Evolutionary conservation across 2,113 vertebrate species (phyloP).

Genomic region (Drymodes brunneopygia): DNA sequence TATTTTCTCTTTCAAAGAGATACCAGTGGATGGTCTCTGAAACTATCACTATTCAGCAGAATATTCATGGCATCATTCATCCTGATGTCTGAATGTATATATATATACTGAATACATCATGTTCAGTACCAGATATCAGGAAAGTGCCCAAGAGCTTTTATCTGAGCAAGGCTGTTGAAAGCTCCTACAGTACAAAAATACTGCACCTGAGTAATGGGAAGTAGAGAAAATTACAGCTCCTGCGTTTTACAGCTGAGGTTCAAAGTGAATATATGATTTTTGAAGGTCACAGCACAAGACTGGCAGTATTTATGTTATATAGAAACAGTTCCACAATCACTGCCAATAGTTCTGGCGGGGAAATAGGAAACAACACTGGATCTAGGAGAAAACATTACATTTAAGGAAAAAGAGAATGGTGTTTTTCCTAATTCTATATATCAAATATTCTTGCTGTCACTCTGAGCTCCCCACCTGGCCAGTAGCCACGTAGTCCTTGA

Average conservation of each 20-base stretch:
- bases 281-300: not conserved
- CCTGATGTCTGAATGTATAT: not conserved
- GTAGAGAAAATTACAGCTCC: not conserved
- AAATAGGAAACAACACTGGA: not conserved
- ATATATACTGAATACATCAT: not conserved
- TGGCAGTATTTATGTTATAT: not conserved
- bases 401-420: not conserved
- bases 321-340: not conserved
- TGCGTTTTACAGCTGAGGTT: not conserved
- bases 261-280: not conserved
- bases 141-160: not conserved
- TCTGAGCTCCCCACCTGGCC: conserved; percentile 80
- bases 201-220: not conserved
- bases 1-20: not conserved
- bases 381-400: not conserved
- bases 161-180: not conserved
- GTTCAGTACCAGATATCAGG: not conserved
- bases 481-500: conserved; percentile 91
- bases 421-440: not conserved
- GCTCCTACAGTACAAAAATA: not conserved
- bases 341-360: not conserved
- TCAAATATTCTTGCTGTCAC: not conserved
- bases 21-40: not conserved
- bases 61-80: not conserved
- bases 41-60: not conserved